phyloP scores from a whole-genome alignment of 1,140 invertebrate species.

The Leptopilina boulardi region DNA sequence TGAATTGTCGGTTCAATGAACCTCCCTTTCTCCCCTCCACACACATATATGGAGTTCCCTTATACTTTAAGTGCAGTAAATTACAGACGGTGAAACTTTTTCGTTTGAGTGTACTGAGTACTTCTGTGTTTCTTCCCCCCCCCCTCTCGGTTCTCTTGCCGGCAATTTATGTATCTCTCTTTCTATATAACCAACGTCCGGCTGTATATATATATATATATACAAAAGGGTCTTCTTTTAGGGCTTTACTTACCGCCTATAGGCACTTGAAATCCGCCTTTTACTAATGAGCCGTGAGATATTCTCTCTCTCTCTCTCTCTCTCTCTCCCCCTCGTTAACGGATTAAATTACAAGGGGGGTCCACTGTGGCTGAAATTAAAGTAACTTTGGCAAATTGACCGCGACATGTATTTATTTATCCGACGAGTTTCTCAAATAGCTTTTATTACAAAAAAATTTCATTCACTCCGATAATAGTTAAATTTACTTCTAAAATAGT shows the following conservation, averaged over 20 bases:
- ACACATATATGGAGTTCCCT: not conserved
- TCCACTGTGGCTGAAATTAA: constrained; percentile 49
- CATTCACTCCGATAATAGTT: too few relatives aligned
- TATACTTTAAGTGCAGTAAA: not conserved
- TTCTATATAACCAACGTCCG: constrained; percentile 8
- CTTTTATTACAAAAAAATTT: too few relatives aligned
- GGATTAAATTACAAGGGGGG: constrained; percentile 63
- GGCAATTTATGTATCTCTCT: constrained; percentile 18
- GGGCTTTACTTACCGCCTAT: not conserved
- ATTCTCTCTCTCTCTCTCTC: too few relatives aligned
- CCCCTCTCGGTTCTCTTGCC: not conserved
- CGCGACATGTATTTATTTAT: constrained; percentile 39
- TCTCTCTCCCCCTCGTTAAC: constrained; percentile 67
- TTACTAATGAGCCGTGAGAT: constrained; percentile 64
- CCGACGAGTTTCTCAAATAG: too few relatives aligned
- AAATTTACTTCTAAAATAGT: too few relatives aligned
- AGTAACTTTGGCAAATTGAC: constrained; percentile 53
- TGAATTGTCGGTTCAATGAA: constrained; percentile 6
- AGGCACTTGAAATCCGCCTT: constrained; percentile 52
- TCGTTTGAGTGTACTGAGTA: constrained; percentile 25
- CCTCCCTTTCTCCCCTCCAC: not conserved
- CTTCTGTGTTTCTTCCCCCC: constrained; percentile 23
- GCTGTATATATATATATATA: too few relatives aligned
- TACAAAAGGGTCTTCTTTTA: constrained; percentile 12
- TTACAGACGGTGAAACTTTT: constrained; percentile 30